A percentile compares a stretch with the other conserved stretches of the same genome.
Evolutionary conservation across 2,888 invertebrate genomes (phyloP).

Genomic region (Lacanobia wlatinum): DNA sequence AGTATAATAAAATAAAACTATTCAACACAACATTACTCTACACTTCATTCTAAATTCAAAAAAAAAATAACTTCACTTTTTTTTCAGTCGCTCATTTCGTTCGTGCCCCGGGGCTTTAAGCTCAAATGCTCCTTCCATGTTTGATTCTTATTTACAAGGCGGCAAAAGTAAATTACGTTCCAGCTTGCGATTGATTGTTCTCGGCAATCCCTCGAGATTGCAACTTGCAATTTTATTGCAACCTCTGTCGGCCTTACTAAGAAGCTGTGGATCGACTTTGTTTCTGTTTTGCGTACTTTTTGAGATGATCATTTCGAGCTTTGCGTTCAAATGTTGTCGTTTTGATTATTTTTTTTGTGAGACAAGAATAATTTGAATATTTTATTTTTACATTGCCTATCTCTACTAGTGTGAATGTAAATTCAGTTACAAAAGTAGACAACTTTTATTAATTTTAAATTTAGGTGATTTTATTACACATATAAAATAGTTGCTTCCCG

Average conservation of each 20-base stretch:
- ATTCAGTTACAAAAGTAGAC: not conserved
- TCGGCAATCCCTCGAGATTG: conserved; percentile 76
- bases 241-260: conserved; percentile 59
- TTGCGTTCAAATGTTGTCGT: not conserved
- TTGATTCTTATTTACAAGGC: conserved; percentile 83
- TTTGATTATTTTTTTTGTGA: not conserved
- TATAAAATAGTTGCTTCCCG: too few relatives aligned
- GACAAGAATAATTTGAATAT: not conserved
- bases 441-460: too few relatives aligned
- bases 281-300: not conserved
- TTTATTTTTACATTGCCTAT: not conserved
- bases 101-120: conserved; percentile 53
- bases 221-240: conserved; percentile 81
- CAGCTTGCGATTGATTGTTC: conserved; percentile 83
- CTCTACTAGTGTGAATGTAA: not conserved
- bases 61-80: conserved; percentile 37
- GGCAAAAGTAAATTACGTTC: conserved; percentile 84
- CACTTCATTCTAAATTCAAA: conserved; percentile 50
- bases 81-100: conserved; percentile 60
- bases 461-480: too few relatives aligned
- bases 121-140: conserved; percentile 71
- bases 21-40: conserved; percentile 4
- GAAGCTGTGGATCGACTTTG: conserved; percentile 39
- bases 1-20: not conserved
- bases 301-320: conserved; percentile 7